phyloP scores from a whole-genome alignment of 2,113 vertebrate species.

The Zingel zingel region DNA sequence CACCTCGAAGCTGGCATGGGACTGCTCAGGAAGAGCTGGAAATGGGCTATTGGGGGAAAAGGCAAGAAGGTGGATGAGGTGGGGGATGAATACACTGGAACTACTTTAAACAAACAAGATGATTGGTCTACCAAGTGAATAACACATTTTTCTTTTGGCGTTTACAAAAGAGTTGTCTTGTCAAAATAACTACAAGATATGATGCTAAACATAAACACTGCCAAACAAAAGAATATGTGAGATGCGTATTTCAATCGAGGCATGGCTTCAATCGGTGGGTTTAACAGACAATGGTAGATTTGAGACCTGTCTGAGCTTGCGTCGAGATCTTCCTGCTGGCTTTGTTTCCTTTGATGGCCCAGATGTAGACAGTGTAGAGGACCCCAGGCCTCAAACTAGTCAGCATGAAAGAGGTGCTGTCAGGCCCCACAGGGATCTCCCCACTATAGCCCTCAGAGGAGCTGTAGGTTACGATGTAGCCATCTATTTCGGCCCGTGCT shows the following conservation, averaged over 20 bases:
- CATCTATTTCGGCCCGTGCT: slow-evolving; percentile 81
- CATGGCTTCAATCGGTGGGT: not conserved
- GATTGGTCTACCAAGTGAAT: slow-evolving; percentile 24
- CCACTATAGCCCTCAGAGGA: slow-evolving; percentile 75
- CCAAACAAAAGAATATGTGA: not conserved
- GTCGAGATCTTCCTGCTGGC: slow-evolving; percentile 79
- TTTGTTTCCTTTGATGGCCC: slow-evolving; percentile 82
- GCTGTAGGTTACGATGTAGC: slow-evolving; percentile 82
- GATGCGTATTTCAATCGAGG: not conserved
- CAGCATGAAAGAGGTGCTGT: slow-evolving; percentile 69
- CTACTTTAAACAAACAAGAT: slow-evolving; percentile 15
- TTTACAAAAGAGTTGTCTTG: slow-evolving; percentile 11
- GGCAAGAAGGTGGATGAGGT: slow-evolving; percentile 36
- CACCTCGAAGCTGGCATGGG: slow-evolving; percentile 25
- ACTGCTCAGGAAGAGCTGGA: slow-evolving; percentile 25
- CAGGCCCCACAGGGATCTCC: slow-evolving; percentile 75
- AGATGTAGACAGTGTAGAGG: slow-evolving; percentile 81
- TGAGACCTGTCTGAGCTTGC: slow-evolving; percentile 80
- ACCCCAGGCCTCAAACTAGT: slow-evolving; percentile 81
- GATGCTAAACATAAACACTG: slow-evolving; percentile 1
- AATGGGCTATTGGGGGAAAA: slow-evolving; percentile 16
- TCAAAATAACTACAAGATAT: slow-evolving; percentile 18
- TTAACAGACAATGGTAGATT: slow-evolving; percentile 21
- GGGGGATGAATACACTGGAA: slow-evolving; percentile 8
- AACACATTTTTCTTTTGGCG: not conserved